Evolutionary conservation across 1,140 invertebrate genomes (phyloP).

Genomic region (Sarcophaga bullata): DNA sequence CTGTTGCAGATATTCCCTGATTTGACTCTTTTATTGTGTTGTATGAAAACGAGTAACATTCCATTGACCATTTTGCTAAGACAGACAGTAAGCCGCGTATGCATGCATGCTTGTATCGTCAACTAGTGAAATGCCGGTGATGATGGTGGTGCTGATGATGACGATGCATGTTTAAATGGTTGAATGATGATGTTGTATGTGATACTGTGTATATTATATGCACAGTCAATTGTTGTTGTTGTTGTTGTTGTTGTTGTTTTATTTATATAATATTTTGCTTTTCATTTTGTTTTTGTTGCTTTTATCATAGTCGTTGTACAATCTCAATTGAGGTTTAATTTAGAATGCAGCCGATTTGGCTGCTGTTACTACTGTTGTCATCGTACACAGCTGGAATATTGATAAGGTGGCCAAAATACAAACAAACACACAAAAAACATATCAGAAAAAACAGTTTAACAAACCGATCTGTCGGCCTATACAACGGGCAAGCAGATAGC

Average conservation of each 20-base stretch:
- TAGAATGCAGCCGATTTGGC: constrained; percentile 50
- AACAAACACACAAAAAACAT: constrained; percentile 16
- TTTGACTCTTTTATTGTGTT: constrained; percentile 4
- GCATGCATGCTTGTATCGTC: not conserved
- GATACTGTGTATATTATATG: constrained; percentile 16
- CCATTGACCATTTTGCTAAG: constrained; percentile 61
- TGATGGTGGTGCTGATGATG: not conserved
- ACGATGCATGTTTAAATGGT: constrained; percentile 38
- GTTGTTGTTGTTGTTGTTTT: not conserved
- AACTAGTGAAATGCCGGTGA: constrained; percentile 1
- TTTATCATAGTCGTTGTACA: constrained; percentile 19
- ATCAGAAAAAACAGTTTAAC: constrained; percentile 25
- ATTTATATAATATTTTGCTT: not conserved
- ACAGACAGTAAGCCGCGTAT: constrained; percentile 15
- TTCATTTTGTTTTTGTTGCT: not conserved
- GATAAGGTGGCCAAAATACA: constrained; percentile 52
- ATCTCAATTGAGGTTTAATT: constrained; percentile 51
- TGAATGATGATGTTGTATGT: constrained; percentile 28
- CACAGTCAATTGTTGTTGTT: not conserved
- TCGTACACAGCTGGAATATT: constrained; percentile 60
- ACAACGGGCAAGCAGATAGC: constrained; percentile 5
- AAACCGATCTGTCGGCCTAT: constrained; percentile 31
- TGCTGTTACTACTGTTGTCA: constrained; percentile 48
- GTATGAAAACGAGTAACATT: constrained; percentile 60
- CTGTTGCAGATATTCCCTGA: not conserved